Evolutionary conservation across 2,797 vertebrate species (phyloP), one percentile per base, ranked within the genome.

Genomic region (Odontamblyopus lacepedii): DNA sequence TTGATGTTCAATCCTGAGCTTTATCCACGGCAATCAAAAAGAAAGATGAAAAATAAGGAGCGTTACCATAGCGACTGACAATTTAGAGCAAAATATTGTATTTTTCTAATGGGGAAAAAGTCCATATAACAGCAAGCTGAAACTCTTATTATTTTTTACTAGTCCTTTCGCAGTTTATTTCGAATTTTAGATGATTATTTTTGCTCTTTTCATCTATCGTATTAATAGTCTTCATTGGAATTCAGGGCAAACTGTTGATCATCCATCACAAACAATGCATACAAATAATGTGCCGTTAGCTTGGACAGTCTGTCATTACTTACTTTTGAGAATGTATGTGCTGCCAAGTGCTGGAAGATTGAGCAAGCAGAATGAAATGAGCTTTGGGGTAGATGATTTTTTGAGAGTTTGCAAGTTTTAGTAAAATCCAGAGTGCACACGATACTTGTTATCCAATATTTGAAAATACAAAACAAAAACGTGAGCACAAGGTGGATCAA

Each of bases 281-380:
- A 62, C 67, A 63, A 56, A 78, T 71, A 4, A 5, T 11, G 38
- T 53, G 44, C 30, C 55, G 0, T 15, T 67, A 48, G 71, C 69
- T 74, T 73, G 9, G 72, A 26, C 56, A 53, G 56, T 63, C 67
- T 11, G 55, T 81, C 48, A 73, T 85, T 83, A 74, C 73, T 84
- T 66, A 68, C 67, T 57, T 29, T 72, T 76, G 23, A 41, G 4
- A 65, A 76, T 63, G 48, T 38, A 50, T 71, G 73, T 70, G 23
- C 69, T 70, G 59, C 15, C 64, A 53, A 53, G 29, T 1, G 6
- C 61, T 59, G 71, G 63, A 53, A 74, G 69, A 86, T 78, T 65
- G 71, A 68, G 63, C 74, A 60, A 71, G 72, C 62, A 64, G 66
- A 77, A 69, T 73, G 35, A 78, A 79, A 80, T 65, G 38, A 82